Conservation (phyloP, 1,140 invertebrate genomes). For the Brachionus angularis region DNA sequence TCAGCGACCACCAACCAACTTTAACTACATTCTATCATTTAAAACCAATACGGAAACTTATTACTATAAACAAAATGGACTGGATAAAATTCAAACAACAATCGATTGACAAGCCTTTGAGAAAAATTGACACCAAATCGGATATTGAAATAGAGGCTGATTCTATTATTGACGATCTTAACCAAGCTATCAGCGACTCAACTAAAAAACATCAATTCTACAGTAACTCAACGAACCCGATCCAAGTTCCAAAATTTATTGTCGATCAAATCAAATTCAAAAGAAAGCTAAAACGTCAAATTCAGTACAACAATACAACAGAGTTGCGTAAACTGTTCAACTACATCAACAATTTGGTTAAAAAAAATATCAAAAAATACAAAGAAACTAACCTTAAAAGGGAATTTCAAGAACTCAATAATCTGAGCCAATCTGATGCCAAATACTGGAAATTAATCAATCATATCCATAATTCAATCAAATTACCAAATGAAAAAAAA, state of each 20-base stretch:
- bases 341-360: not conserved
- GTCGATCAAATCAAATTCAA: not conserved
- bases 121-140: too few species aligned
- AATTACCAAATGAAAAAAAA: too few species aligned
- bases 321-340: constrained; percentile 8
- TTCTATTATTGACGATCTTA: not conserved
- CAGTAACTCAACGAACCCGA: not conserved
- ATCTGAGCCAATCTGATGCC: not conserved
- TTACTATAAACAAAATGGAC: not conserved
- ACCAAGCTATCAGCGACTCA: not conserved
- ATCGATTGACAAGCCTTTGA: not conserved
- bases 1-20: constrained; percentile 7
- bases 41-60: too few species aligned
- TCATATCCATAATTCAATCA: too few species aligned
- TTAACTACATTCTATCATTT: not conserved
- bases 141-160: not conserved
- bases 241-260: not conserved
- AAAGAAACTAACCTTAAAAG: not conserved
- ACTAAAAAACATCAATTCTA: not conserved
- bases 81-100: not conserved
- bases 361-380: not conserved
- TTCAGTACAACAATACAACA: not conserved
- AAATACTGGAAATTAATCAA: constrained; percentile 3
- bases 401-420: not conserved
- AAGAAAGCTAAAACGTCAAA: not conserved